Base-by-base conservation (phyloP, 2,113 vertebrate species). In the Vulpes vulpes region DNA sequence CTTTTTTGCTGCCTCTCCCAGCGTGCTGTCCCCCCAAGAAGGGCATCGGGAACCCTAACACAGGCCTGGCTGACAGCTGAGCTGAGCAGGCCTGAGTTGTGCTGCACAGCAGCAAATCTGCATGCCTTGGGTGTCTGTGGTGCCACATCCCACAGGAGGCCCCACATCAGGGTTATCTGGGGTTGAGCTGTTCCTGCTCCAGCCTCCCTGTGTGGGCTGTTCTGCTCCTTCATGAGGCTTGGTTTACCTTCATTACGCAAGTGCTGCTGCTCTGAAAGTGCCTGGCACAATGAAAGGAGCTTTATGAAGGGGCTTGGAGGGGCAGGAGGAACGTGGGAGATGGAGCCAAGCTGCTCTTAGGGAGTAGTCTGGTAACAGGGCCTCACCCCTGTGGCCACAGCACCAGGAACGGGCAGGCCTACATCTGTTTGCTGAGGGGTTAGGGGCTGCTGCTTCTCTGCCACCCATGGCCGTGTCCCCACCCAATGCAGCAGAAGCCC, bases 201-300 rank as follows among this genome's bases (percentile, higher is more conserved):
- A 73, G 85, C 17, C n/a, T 60, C 60, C 78, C 73, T 4, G 1
- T 30, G 9, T 51, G 35, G 71, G 35, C 12, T 10, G 1, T 57
- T 92, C 81, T 83, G 20, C 38, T 95, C 79, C 79, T 49, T 74
- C 19, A 2, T 3, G 49, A 32, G 14, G 25, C 11, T 83, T 73
- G 53, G 62, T 96, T 97, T 80, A 20, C 67, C 38, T 96, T 83
- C 51, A 25, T 43, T 69, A 60, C 30, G 81, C 43, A 51, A 85
- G 69, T 10, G 9, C n/a, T 69, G 11, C 51, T 51, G 10, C 71
- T 89, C 43, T 55, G 53, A 97, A 71, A 87, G 64, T 86, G 84
- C 30, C 84, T 78, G 0, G 0, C 25, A 65, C 12, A 5, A 27
- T 53, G 43, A 79, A 83, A 92, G 35, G 49, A 86, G 76, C 53